Evolutionary conservation across 92 coral and sea anemone species (phyloP).

Genomic region (Siderastrea radians): DNA sequence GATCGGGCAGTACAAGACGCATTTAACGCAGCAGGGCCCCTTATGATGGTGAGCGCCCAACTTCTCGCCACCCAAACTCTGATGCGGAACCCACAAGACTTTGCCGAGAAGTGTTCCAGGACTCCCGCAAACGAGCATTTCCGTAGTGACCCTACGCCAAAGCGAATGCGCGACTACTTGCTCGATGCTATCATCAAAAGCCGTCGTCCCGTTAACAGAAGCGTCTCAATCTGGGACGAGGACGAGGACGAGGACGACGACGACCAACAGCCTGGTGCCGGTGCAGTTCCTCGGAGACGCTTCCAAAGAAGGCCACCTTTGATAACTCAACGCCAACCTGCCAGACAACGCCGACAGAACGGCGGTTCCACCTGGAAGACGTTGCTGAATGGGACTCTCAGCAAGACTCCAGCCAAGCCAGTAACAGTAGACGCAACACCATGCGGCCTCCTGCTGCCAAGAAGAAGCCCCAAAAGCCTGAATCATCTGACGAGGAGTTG

Average conservation of each 20-base stretch:
- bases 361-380: too few species aligned
- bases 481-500: too few species aligned
- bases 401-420: too few species aligned
- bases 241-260: neutral
- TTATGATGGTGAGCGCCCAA: neutral
- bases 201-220: neutral
- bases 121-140: neutral
- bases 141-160: neutral
- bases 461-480: too few species aligned
- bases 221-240: neutral
- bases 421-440: too few species aligned
- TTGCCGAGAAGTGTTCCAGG: neutral
- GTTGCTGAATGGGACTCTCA: too few species aligned
- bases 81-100: neutral
- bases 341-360: too few species aligned
- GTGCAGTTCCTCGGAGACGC: neutral
- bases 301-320: neutral
- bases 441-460: too few species aligned
- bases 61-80: neutral
- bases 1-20: neutral
- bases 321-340: too few species aligned
- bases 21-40: neutral
- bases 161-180: neutral
- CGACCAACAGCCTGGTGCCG: neutral
- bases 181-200: neutral